phyloP scores from a whole-genome alignment of 64 coral and sea anemone genomes.

The Dendrophyllia cribrosa region DNA sequence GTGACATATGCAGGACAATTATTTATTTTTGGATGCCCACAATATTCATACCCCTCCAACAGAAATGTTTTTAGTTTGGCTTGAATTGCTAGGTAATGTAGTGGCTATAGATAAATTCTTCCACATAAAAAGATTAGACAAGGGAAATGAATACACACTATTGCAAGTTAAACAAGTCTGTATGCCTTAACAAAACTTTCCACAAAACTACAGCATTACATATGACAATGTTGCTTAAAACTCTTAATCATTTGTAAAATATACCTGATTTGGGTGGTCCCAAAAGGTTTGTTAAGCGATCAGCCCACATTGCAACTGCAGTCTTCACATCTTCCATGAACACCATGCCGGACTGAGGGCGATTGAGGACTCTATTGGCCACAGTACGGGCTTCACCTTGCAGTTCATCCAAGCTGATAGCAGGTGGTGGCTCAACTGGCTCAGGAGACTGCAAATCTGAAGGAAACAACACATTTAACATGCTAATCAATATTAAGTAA shows the following conservation, averaged over 20 bases:
- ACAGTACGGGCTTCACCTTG: slow-evolving; percentile 75
- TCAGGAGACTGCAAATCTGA: not conserved
- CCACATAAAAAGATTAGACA: too few relatives aligned
- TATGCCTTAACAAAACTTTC: too few relatives aligned
- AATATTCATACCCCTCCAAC: too few relatives aligned
- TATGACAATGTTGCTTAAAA: too few relatives aligned
- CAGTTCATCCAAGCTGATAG: slow-evolving; percentile 84
- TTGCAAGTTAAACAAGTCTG: too few relatives aligned
- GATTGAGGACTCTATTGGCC: slow-evolving; percentile 69
- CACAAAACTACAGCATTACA: too few relatives aligned
- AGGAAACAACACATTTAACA: not conserved
- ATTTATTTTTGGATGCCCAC: too few relatives aligned
- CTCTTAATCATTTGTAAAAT: not conserved
- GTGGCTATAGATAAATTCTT: too few relatives aligned
- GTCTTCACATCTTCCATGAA: slow-evolving; percentile 80
- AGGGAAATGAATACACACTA: too few relatives aligned
- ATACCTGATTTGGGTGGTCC: slow-evolving; percentile 75
- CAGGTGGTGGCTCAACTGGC: slow-evolving; percentile 32
- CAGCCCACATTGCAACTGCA: slow-evolving; percentile 90
- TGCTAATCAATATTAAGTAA: not conserved
- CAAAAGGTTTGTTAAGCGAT: slow-evolving; percentile 73
- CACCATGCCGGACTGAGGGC: slow-evolving; percentile 76
- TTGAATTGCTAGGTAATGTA: too few relatives aligned
- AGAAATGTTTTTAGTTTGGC: too few relatives aligned
- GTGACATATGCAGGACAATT: too few relatives aligned